Base-by-base conservation (phyloP, 2,888 invertebrate genomes). In the Urechis unicinctus region DNA sequence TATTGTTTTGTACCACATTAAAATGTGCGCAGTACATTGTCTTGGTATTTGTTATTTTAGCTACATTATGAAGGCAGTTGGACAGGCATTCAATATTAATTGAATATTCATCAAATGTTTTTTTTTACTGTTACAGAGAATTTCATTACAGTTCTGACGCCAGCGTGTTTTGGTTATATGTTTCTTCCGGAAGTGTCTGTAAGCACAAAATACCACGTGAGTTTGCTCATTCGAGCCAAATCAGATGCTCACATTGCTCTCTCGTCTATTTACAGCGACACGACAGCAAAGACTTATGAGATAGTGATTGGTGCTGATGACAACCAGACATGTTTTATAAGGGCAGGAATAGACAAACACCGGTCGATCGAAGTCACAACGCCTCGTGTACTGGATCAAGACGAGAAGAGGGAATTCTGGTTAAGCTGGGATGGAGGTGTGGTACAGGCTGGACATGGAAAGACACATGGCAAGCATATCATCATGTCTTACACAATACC, bases 91-190 rank as follows among this genome's bases (percentile, higher is more conserved):
- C n/a, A n/a, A n/a, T n/a, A n/a, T n/a, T n/a, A n/a, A n/a, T n/a
- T n/a, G n/a, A n/a, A n/a, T n/a, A n/a, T n/a, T n/a, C n/a, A n/a
- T n/a, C n/a, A n/a, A n/a, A n/a, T n/a, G n/a, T n/a, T n/a, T 44
- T 44, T 21, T 25, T 46, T 45, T 26, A 2, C n/a, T 17, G 4
- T 57, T 61, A 9, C 65, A 75, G 75, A 71, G 55, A 74, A 73
- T 56, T 75, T 73, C 58, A 71, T 72, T 24, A 71, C 73, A 4
- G 70, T 75, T 3, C 69, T 71, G 52, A 74, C 75, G 5, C 74
- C 74, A 1, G 69, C 70, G 49, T 57, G 66, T 22, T 74, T 73
- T 62, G 68, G 67, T 52, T 74, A 73, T 60, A 69, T 70, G 53
- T 68, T 70, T 51, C 67, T 75, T 6, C 74, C 75, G 4, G 74